A percentile compares a stretch with the other conserved stretches of the same genome.
Conservation (phyloP, 1,140 invertebrate genomes). For the Ooceraea biroi region DNA sequence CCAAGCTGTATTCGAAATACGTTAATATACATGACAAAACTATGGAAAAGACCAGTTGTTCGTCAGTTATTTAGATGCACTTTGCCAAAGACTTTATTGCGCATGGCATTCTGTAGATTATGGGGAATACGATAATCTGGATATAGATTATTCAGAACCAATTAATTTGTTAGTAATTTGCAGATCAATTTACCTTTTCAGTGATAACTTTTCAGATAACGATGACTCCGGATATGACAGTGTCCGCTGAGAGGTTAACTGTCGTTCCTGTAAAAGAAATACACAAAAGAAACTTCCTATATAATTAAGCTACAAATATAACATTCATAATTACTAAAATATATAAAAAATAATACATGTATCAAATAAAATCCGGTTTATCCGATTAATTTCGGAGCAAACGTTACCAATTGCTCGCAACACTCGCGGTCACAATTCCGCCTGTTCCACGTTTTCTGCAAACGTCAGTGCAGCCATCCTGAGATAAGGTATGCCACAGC, state of each 20-base stretch:
- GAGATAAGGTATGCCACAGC: too few species aligned
- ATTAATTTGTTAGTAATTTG: background rate
- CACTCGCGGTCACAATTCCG: too few species aligned
- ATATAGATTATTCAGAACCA: background rate
- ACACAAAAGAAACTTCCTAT: too few species aligned
- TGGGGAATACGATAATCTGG: too few species aligned
- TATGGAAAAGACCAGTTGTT: background rate
- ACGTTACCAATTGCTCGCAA: background rate
- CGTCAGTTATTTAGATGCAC: background rate
- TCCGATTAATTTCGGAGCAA: background rate
- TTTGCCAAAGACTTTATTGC: background rate
- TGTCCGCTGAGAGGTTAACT: slow-evolving; percentile 27
- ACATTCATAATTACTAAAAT: background rate
- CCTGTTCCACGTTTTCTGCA: background rate
- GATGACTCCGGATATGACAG: background rate
- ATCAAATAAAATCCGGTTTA: background rate
- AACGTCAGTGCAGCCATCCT: slow-evolving; percentile 2
- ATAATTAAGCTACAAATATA: background rate
- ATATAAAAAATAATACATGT: background rate
- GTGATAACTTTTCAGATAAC: slow-evolving; percentile 3
- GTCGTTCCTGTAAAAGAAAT: background rate
- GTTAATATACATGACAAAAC: background rate
- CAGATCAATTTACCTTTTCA: slow-evolving; percentile 20
- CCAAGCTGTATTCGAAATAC: background rate
- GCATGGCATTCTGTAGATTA: too few species aligned